Evolutionary conservation across 2,797 vertebrate species (phyloP).

Genomic region (Cossypha caffra): DNA sequence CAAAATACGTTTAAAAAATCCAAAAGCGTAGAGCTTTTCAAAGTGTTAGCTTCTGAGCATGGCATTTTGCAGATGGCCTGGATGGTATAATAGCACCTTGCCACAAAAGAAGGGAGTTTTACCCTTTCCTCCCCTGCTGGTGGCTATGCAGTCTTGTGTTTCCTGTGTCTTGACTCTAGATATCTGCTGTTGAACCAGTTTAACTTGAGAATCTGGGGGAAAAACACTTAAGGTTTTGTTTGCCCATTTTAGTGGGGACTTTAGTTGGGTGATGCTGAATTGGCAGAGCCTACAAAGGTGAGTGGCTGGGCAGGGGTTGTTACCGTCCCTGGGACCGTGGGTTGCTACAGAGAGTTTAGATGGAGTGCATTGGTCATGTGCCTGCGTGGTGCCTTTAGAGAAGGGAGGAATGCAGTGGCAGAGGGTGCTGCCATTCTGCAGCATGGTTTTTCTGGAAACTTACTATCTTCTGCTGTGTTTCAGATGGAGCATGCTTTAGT

Average conservation of each 20-base stretch:
- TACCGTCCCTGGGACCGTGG: neutral
- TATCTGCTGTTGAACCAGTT: neutral
- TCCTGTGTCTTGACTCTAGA: neutral
- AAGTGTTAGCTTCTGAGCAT: fast-evolving
- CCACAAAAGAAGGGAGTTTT: neutral
- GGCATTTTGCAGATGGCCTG: neutral
- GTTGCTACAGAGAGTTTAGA: neutral
- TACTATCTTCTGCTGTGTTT: neutral
- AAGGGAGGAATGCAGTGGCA: neutral
- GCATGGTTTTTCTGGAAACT: neutral
- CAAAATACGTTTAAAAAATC: neutral
- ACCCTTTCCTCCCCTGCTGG: neutral
- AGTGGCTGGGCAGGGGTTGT: neutral
- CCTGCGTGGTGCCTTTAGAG: neutral
- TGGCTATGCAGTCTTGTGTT: neutral
- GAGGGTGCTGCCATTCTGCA: neutral
- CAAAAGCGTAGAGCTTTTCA: neutral
- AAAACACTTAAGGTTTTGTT: neutral
- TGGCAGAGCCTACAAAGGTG: neutral
- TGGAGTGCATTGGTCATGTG: fast-evolving
- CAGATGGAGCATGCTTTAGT: neutral
- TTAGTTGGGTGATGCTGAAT: fast-evolving
- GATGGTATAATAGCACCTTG: neutral
- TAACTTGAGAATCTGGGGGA: neutral
- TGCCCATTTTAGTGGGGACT: neutral